These are phyloP conservation scores for Poeciliopsis turneri DNA, from an alignment of 2,797 vertebrate genomes.

Conservation along the genomic window DNA sequence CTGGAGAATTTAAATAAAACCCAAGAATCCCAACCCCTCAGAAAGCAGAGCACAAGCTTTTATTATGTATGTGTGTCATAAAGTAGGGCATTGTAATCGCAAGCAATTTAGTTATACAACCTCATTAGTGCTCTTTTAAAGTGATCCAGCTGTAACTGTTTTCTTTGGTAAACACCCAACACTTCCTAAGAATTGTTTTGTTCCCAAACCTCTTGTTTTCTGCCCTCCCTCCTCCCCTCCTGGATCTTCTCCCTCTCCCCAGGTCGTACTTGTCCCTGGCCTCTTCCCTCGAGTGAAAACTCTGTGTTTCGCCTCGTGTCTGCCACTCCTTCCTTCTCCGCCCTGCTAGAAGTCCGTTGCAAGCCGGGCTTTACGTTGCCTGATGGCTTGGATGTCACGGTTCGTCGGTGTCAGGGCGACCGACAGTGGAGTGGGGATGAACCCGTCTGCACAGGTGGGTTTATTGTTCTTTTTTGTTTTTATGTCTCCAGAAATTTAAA, in stretches of 20 bases:
- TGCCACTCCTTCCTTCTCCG: slow-evolving; percentile 81
- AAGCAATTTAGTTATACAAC: slow-evolving; percentile 42
- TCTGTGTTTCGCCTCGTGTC: slow-evolving; percentile 72
- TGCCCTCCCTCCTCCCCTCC: neutral
- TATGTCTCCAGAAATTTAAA: neutral
- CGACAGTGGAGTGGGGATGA: slow-evolving; percentile 84
- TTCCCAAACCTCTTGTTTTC: neutral
- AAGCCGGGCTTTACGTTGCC: slow-evolving; percentile 76
- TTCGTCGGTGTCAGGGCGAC: slow-evolving; percentile 87
- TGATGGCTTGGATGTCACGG: slow-evolving; percentile 70
- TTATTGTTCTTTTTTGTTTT: neutral
- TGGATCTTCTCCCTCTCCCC: slow-evolving; percentile 10
- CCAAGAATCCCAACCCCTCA: neutral
- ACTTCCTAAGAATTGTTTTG: slow-evolving; percentile 23
- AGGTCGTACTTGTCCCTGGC: slow-evolving; percentile 86
- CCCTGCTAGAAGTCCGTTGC: slow-evolving; percentile 83
- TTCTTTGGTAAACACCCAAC: slow-evolving; percentile 13
- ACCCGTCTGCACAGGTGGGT: slow-evolving; percentile 82
- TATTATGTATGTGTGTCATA: slow-evolving; percentile 35
- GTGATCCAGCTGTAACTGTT: slow-evolving; percentile 6
- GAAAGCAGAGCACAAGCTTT: slow-evolving; percentile 38
- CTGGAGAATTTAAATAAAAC: slow-evolving; percentile 40
- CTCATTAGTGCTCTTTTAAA: slow-evolving; percentile 47
- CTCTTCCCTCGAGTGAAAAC: slow-evolving; percentile 68
- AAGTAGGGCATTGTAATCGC: slow-evolving; percentile 28